Conservation (phyloP, 2,113 vertebrate genomes). For the Synodontis membranacea region DNA sequence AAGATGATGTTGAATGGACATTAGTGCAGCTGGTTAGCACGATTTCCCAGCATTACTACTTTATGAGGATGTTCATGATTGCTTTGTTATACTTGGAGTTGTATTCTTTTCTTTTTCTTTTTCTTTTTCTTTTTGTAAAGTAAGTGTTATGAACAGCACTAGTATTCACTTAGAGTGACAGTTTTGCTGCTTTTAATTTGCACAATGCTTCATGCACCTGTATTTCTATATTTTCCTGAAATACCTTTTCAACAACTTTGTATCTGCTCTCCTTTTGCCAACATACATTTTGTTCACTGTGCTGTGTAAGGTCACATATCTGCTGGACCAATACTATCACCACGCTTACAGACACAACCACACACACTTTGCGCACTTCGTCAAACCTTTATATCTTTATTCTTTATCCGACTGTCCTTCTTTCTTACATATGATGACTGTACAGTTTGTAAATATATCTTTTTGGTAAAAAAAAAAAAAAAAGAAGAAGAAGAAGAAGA, state of each 20-base stretch:
- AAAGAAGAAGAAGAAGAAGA: background rate
- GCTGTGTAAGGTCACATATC: slow-evolving; percentile 4
- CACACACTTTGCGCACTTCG: background rate
- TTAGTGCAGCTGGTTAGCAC: background rate
- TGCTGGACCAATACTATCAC: slow-evolving; percentile 15
- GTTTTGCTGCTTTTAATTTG: slow-evolving; percentile 39
- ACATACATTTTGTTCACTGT: slow-evolving; percentile 22
- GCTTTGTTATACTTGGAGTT: background rate
- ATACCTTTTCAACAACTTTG: background rate
- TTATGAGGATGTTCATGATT: background rate
- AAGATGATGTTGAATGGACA: background rate
- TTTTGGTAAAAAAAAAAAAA: slow-evolving; percentile 63
- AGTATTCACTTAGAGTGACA: slow-evolving; percentile 28
- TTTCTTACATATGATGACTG: slow-evolving; percentile 19
- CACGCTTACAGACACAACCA: slow-evolving; percentile 1
- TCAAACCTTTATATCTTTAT: slow-evolving; percentile 5
- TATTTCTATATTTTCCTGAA: slow-evolving; percentile 12
- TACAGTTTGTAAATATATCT: slow-evolving; percentile 38
- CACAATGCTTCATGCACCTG: slow-evolving; percentile 5
- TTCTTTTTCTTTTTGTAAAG: background rate
- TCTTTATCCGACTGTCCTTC: background rate
- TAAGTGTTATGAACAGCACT: slow-evolving; percentile 12
- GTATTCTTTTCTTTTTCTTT: background rate
- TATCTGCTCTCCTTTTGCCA: background rate
- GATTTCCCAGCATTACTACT: slow-evolving; percentile 1